Conservation (phyloP, 2,888 invertebrate species). For the Lepidonotus clava region DNA sequence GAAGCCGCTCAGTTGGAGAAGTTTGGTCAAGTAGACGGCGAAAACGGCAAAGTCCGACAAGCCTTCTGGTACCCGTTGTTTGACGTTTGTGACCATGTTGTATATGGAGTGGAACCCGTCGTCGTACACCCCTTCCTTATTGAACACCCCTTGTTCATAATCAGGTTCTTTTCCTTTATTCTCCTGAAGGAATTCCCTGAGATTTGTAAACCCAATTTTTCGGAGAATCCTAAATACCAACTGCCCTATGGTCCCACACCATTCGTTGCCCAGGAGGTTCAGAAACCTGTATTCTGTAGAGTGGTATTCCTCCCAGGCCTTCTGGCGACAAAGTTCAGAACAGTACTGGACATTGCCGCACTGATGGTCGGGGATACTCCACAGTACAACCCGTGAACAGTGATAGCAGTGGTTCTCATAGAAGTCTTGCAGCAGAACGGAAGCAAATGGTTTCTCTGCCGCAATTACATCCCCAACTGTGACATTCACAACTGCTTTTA, state of each 20-base stretch:
- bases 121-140: constrained; percentile 71
- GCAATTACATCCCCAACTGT: constrained; percentile 87
- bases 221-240: constrained; percentile 32
- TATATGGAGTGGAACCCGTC: constrained; percentile 84
- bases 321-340: constrained; percentile 57
- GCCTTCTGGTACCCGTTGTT: constrained; percentile 84
- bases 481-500: constrained; percentile 73
- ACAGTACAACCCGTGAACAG: constrained; percentile 80
- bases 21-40: constrained; percentile 73
- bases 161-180: constrained; percentile 17
- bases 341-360: constrained; percentile 61
- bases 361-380: constrained; percentile 57
- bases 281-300: constrained; percentile 60
- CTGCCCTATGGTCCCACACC: constrained; percentile 54
- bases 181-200: constrained; percentile 34
- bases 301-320: constrained; percentile 59
- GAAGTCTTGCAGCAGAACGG: constrained; percentile 85
- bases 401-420: constrained; percentile 85
- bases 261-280: constrained; percentile 33
- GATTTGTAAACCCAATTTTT: constrained; percentile 46
- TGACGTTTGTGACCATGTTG: constrained; percentile 87
- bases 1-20: constrained; percentile 69
- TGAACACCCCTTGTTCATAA: constrained; percentile 50
- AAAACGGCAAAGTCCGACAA: constrained; percentile 85
- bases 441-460: constrained; percentile 89